Percentiles rank a stretch among this genome's conserved stretches.
These are phyloP conservation scores for Umimayanthus chanpuru DNA, from an alignment of 92 coral and sea anemone genomes.

Conservation along the genomic window DNA sequence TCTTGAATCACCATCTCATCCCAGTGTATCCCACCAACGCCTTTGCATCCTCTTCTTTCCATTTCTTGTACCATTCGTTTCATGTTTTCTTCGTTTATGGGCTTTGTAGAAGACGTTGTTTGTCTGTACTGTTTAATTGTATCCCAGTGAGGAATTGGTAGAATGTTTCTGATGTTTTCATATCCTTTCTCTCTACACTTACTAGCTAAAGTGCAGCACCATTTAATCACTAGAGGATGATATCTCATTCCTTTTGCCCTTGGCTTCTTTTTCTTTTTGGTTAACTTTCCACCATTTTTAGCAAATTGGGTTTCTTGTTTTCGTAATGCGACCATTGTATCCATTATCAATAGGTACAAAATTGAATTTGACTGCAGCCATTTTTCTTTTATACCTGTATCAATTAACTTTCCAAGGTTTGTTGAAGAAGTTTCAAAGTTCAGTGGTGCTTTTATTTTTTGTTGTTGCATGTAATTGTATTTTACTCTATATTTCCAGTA, in stretches of 20 bases:
- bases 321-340: slow-evolving; percentile 38
- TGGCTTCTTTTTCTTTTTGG: background rate
- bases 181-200: slow-evolving; percentile 26
- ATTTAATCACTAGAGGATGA: slow-evolving; percentile 5
- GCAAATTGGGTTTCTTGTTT: slow-evolving; percentile 48
- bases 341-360: slow-evolving; percentile 41
- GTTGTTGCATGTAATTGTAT: background rate
- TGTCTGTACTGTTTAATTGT: slow-evolving; percentile 62
- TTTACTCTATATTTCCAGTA: background rate
- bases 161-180: slow-evolving; percentile 24
- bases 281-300: slow-evolving; percentile 8
- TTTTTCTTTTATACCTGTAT: slow-evolving; percentile 41
- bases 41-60: slow-evolving; percentile 52
- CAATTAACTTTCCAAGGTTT: slow-evolving; percentile 40
- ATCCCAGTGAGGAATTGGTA: slow-evolving; percentile 57
- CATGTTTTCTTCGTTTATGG: slow-evolving; percentile 52
- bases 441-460: slow-evolving; percentile 33
- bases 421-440: slow-evolving; percentile 48
- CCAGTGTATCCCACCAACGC: slow-evolving; percentile 65
- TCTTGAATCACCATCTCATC: slow-evolving; percentile 59
- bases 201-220: slow-evolving; percentile 11
- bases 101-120: slow-evolving; percentile 26
- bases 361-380: slow-evolving; percentile 51
- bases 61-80: slow-evolving; percentile 55
- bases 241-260: slow-evolving; percentile 10